phyloP scores from a whole-genome alignment of 2,113 vertebrate species.

The Catharus bicknelli region DNA sequence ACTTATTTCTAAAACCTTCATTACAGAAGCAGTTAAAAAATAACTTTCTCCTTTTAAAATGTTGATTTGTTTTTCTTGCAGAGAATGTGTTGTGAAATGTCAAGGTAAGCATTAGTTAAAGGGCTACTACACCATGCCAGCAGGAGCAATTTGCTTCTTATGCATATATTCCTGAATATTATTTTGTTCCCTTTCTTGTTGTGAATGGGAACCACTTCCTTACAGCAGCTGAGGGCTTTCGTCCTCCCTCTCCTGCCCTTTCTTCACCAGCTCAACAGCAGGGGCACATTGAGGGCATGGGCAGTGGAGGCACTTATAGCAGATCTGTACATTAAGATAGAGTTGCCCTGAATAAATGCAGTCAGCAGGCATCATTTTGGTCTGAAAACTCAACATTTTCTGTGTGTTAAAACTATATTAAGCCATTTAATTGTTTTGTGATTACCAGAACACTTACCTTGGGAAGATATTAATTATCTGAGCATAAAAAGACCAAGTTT shows the following conservation, averaged over 20 bases:
- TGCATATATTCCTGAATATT: slow-evolving; percentile 33
- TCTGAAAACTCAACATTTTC: neutral
- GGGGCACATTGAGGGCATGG: neutral
- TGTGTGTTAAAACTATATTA: slow-evolving; percentile 15
- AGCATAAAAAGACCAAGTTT: slow-evolving; percentile 50
- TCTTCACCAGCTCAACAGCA: slow-evolving; percentile 16
- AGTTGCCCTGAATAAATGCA: neutral
- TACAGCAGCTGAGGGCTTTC: neutral
- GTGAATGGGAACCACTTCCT: slow-evolving; percentile 21
- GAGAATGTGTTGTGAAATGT: slow-evolving; percentile 43
- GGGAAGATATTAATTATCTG: slow-evolving; percentile 58
- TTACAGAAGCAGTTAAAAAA: slow-evolving; percentile 70
- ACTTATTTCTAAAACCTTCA: slow-evolving; percentile 69
- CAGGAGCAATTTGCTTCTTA: slow-evolving; percentile 41
- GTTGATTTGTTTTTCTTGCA: slow-evolving; percentile 72
- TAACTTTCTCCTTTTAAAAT: slow-evolving; percentile 69
- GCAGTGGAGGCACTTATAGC: neutral
- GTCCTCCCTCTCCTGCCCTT: neutral
- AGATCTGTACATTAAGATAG: neutral
- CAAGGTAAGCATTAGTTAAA: slow-evolving; percentile 60
- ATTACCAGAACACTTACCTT: slow-evolving; percentile 56
- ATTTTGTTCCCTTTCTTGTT: slow-evolving; percentile 19
- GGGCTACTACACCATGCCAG: slow-evolving; percentile 29
- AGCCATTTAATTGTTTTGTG: slow-evolving; percentile 61
- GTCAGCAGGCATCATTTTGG: neutral